Evolutionary conservation across 2,113 vertebrate species (phyloP).

Genomic region (Phalacrocorax aristotelis): DNA sequence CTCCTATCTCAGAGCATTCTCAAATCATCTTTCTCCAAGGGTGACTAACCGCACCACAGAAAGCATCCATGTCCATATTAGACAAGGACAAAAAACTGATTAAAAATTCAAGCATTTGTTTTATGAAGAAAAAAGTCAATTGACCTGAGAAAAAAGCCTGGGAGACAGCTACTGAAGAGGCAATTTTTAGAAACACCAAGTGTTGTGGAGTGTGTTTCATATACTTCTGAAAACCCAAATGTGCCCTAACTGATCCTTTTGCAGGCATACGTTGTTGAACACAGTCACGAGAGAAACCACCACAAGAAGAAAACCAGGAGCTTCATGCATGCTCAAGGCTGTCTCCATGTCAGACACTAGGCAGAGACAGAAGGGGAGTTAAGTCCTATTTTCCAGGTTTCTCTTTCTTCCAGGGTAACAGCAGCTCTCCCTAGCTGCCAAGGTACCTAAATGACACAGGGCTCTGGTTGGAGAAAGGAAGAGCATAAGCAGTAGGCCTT

Average conservation of each 20-base stretch:
- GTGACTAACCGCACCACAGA: neutral
- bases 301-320: neutral
- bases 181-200: neutral
- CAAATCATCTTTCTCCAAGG: neutral
- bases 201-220: neutral
- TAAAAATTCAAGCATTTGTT: neutral
- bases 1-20: neutral
- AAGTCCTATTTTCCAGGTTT: neutral
- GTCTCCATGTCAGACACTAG: neutral
- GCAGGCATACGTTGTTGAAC: neutral
- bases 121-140: neutral
- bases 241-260: neutral
- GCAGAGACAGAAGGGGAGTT: neutral
- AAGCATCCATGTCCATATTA: neutral
- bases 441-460: neutral
- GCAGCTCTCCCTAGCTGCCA: neutral
- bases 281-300: neutral
- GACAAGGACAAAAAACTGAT: neutral
- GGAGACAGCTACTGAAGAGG: neutral
- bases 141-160: neutral
- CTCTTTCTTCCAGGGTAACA: neutral
- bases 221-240: neutral
- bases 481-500: neutral
- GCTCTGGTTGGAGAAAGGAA: neutral
- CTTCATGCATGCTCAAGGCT: neutral